Evolutionary conservation across 2,888 invertebrate species (phyloP), one percentile per base, ranked within the genome.

Genomic region (Tachina grossa): DNA sequence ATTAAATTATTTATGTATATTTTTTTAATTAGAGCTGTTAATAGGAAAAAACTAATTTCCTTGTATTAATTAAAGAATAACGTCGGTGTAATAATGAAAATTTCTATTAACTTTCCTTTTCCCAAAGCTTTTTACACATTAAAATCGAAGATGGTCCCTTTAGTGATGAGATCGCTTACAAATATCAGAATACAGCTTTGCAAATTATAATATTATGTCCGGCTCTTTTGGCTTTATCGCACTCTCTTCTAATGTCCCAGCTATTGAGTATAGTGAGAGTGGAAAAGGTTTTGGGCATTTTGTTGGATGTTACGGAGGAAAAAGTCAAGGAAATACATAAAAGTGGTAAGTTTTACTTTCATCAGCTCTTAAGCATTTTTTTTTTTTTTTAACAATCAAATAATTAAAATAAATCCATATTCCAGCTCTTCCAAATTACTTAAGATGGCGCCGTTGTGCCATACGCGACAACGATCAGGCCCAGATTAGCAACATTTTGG

Each of bases 201-300:
- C 97, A 97, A 91, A 95, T 97, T 83, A 94, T 97, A 61, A 96
- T 97, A 19, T 92, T 97, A 61, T 97, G 97, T 89, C 97, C 97
- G 0, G 94, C 94, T 72, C 94, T 97, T 61, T 93, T 96, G 87
- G 94, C 95, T 0, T 88, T 92, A 19, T 91, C 93, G 3, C 91
- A 91, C 85, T 90, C 92, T 19, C 91, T 92, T 79, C 86, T 93
- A 16, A 92, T 92, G 87, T 81, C 91, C n/a, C 92, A 92, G 83
- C 88, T 93, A 2, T 89, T 91, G 19, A 89, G 91, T 19, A 91
- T 93, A n/a, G 88, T 93, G 43, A 91, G 92, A 76, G 93, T 95
- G 0, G 96, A 96, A 85, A 95, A 96, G 88, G 95, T 97, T 13
- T 93, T 97, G 82, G 96, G 96, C 11, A 96, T 97, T 94, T 93